Base-by-base conservation (phyloP, 2,888 invertebrate species). In the Drosophila kambysellisi region DNA sequence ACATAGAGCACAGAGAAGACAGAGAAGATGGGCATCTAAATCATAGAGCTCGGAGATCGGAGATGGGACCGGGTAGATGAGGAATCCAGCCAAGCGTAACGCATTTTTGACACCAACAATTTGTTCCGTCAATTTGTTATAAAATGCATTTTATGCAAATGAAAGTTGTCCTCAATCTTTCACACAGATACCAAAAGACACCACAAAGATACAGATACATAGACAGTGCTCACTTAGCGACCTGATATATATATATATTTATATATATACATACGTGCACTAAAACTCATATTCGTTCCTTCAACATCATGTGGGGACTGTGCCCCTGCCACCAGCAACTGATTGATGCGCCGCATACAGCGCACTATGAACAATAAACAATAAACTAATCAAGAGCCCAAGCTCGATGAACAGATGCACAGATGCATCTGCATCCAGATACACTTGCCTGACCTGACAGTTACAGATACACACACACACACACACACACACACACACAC, bases 41-140 rank as follows among this genome's bases (percentile, higher is more conserved):
- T 78, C 82, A 70, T 58, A 54, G 64, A 46, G 32, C 29, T 54
- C 33, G 29, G 17, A 4, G 15, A 2, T 12, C 2, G 30, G 9
- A 32, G 12, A 20, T 11, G 30, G 43, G 30, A 12, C 3, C 2
- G 5, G 6, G 39, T 29, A 17, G 7, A 29, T 56, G 8, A 41
- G 39, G 30, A 48, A 37, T 9, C 6, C 33, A 59, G 30, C 29
- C 37, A 58, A 65, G 58, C 60, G 58, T 54, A 57, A n/a, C 60
- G 52, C 62, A 76, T 81, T 81, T 82, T 80, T 87, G 89, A 87
- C 87, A 87, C 80, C 88, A 78, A 74, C 85, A 80, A 87, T 89
- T 87, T 83, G 88, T 83, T 85, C 75, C 76, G 76, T 80, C 82
- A 77, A 80, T 83, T 83, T 87, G 76, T 71, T 65, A 63, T 70